phyloP scores from a whole-genome alignment of 1,140 invertebrate species.

The Melitaea cinxia region DNA sequence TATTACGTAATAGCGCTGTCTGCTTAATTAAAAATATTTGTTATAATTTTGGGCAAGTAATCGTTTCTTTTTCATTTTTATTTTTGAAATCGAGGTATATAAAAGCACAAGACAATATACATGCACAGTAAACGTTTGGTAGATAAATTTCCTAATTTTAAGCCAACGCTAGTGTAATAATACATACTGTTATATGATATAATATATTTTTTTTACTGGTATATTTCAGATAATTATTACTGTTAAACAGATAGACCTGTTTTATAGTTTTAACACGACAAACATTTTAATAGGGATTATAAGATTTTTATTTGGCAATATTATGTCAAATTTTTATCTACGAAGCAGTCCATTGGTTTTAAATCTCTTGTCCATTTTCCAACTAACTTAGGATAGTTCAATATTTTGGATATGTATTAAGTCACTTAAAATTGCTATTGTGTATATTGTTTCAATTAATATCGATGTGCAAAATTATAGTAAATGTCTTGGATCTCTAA shows the following conservation, averaged over 20 bases:
- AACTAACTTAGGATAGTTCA: constrained; percentile 77
- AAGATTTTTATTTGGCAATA: constrained; percentile 61
- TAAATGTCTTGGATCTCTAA: constrained; percentile 81
- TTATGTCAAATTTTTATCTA: constrained; percentile 48
- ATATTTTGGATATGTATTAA: constrained; percentile 80
- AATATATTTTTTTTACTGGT: constrained; percentile 80
- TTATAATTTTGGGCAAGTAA: neutral
- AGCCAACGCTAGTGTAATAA: constrained; percentile 64
- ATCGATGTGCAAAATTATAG: constrained; percentile 81
- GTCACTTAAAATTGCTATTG: constrained; percentile 79
- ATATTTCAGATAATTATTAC: constrained; percentile 79
- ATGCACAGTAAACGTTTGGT: neutral
- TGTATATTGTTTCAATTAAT: constrained; percentile 79
- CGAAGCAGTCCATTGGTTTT: constrained; percentile 71
- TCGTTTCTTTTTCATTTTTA: neutral
- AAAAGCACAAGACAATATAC: neutral
- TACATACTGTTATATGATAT: constrained; percentile 73
- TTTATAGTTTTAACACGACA: constrained; percentile 75
- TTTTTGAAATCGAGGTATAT: neutral
- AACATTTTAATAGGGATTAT: constrained; percentile 68
- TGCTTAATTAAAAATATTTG: neutral
- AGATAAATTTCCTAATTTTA: constrained; percentile 50
- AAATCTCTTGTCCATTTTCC: constrained; percentile 77
- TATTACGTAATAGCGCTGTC: too few species aligned
- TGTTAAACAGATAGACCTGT: constrained; percentile 73